A percentile compares a stretch with the other conserved stretches of the same genome.
Conservation (phyloP, 2,888 invertebrate genomes). For the Scaptomyza polygonia region DNA sequence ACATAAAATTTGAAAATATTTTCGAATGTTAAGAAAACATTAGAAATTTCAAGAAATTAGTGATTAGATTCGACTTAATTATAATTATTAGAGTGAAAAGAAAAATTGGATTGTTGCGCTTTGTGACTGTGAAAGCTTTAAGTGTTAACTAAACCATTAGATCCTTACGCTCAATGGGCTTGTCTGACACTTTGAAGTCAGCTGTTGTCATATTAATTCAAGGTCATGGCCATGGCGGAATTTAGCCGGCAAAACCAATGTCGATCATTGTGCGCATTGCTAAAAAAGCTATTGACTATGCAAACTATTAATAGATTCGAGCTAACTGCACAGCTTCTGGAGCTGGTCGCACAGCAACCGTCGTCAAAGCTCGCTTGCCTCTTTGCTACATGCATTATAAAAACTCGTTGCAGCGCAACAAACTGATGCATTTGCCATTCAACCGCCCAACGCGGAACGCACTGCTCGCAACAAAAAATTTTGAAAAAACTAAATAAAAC, state of each 20-base stretch:
- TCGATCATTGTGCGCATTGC: background rate
- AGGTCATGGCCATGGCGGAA: background rate
- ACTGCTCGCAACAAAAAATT: background rate
- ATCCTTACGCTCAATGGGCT: background rate
- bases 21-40: too few relatives aligned
- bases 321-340: background rate
- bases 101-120: background rate
- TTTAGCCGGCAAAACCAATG: background rate
- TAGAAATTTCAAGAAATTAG: too few relatives aligned
- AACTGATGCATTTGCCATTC: conserved; percentile 3
- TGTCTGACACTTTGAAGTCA: background rate
- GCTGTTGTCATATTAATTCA: background rate
- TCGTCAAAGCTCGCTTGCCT: background rate
- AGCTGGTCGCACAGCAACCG: background rate
- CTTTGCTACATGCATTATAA: background rate
- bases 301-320: background rate
- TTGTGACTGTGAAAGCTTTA: background rate
- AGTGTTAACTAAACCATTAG: background rate
- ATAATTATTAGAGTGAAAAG: background rate
- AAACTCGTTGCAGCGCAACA: background rate
- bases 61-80: background rate
- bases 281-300: background rate
- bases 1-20: too few relatives aligned
- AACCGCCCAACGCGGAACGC: background rate
- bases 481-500: too few relatives aligned